Conservation (phyloP, 2,113 vertebrate genomes). For the Amblyornis subalaris region DNA sequence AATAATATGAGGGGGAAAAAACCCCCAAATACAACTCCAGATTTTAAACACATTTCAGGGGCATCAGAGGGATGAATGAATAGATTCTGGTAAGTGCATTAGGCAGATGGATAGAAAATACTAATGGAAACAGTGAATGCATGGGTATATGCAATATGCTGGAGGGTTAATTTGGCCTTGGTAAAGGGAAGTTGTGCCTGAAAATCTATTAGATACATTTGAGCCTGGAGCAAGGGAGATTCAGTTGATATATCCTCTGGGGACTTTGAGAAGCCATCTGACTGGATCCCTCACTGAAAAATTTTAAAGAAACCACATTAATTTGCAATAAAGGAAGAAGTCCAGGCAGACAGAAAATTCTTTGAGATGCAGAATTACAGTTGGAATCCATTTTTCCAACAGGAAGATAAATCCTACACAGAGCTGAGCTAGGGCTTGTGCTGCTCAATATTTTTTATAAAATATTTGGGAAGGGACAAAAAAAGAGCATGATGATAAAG, state of each 20-base stretch:
- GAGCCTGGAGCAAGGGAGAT: background rate
- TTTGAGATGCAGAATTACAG: background rate
- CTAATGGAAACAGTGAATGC: background rate
- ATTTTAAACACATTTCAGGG: background rate
- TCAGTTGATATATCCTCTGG: background rate
- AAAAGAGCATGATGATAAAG: background rate
- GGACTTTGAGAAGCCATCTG: background rate
- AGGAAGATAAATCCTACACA: background rate
- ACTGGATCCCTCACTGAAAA: background rate
- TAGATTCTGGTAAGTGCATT: background rate
- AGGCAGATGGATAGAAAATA: background rate
- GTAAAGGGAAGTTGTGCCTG: background rate
- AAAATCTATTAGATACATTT: background rate
- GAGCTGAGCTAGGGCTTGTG: background rate
- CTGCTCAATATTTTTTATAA: background rate
- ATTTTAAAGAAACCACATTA: background rate
- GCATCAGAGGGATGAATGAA: background rate
- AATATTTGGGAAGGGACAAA: background rate
- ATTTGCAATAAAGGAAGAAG: background rate
- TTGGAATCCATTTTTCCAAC: background rate
- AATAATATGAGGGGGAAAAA: background rate
- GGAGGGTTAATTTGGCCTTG: background rate
- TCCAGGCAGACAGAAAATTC: background rate
- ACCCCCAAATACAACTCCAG: background rate
- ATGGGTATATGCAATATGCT: background rate